phyloP scores from a whole-genome alignment of 1,140 invertebrate species.

The Venturia canescens region DNA sequence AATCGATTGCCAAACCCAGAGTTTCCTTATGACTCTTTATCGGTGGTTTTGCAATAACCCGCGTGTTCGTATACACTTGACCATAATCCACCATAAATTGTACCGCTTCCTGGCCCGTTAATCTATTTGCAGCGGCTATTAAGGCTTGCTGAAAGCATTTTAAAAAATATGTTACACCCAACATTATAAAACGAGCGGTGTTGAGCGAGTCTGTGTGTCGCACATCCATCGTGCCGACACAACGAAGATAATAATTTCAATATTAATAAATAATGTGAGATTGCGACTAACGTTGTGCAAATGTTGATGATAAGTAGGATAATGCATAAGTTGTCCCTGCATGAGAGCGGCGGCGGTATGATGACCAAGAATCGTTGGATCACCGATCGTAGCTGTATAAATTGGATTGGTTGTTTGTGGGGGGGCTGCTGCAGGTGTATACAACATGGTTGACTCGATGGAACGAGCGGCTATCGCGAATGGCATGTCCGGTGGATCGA shows the following conservation, averaged over 20 bases:
- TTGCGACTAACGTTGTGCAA: conserved; percentile 69
- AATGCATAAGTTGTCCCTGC: conserved; percentile 72
- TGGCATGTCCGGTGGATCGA: conserved; percentile 74
- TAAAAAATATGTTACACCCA: no score
- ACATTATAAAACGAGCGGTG: no score
- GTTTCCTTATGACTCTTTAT: conserved; percentile 70
- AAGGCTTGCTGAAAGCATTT: conserved; percentile 65
- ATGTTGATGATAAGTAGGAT: conserved; percentile 72
- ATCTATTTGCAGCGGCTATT: conserved; percentile 67
- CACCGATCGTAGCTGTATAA: conserved; percentile 69
- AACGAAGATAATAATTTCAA: no score
- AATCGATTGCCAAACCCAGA: conserved; percentile 76
- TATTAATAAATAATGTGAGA: conserved; percentile 6
- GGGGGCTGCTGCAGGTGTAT: conserved; percentile 62
- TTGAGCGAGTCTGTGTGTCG: no score
- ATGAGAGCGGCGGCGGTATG: conserved; percentile 70
- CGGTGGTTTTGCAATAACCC: conserved; percentile 72
- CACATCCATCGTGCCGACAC: no score
- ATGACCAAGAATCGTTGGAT: conserved; percentile 67
- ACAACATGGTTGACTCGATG: conserved; percentile 65
- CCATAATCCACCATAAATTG: conserved; percentile 72
- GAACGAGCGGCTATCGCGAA: conserved; percentile 61
- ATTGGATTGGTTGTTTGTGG: conserved; percentile 67
- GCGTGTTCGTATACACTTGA: conserved; percentile 72
- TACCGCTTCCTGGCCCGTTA: conserved; percentile 68